phyloP scores from a whole-genome alignment of 2,888 invertebrate genomes.

The Ischnus inquisitorius region DNA sequence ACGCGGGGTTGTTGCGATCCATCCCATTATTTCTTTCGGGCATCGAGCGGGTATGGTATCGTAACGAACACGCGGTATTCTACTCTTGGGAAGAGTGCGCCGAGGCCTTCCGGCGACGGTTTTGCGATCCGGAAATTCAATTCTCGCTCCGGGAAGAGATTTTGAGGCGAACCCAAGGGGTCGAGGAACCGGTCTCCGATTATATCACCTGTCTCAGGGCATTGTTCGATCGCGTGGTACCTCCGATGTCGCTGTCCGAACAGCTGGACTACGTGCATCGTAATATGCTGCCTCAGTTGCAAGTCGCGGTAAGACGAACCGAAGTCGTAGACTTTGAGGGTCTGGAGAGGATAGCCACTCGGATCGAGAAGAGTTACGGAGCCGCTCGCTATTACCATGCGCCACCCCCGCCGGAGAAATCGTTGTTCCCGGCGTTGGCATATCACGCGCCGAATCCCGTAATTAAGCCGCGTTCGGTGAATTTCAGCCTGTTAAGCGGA shows the following conservation, averaged over 20 bases:
- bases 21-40: neutral
- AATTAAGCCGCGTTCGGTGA: neutral
- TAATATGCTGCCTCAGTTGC: neutral
- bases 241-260: neutral
- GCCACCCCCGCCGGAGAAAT: neutral
- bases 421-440: neutral
- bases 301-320: neutral
- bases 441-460: neutral
- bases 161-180: neutral
- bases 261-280: constrained; percentile 7
- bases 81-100: neutral
- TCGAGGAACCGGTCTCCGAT: neutral
- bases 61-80: neutral
- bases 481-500: neutral
- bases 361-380: neutral
- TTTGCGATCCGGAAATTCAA: neutral
- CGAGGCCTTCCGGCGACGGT: neutral
- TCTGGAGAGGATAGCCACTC: neutral
- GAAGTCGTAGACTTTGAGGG: neutral
- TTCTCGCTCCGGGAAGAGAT: constrained; percentile 16
- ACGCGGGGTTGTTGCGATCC: neutral
- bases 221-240: neutral
- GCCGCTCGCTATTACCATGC: neutral
- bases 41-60: neutral
- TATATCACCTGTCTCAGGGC: neutral